Conservation (phyloP, 2,888 invertebrate species). For the Diadegma fenestrale region DNA sequence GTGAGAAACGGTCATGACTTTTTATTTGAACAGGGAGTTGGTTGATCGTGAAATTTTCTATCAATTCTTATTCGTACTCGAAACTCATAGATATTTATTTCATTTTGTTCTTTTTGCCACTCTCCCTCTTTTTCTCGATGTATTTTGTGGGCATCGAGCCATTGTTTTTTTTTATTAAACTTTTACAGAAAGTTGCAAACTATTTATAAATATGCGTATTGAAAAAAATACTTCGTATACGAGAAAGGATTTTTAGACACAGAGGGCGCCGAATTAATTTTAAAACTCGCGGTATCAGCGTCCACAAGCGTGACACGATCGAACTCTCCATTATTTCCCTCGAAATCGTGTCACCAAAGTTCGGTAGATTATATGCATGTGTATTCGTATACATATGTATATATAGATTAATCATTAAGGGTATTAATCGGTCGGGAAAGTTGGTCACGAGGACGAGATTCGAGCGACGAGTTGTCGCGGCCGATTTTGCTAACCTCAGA, state of each 20-base stretch:
- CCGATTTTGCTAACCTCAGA: slow-evolving; percentile 8
- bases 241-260: slow-evolving; percentile 7
- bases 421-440: background rate
- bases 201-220: slow-evolving; percentile 8
- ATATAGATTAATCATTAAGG: slow-evolving; percentile 18
- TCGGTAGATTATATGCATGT: slow-evolving; percentile 49
- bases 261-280: background rate
- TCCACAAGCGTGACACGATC: slow-evolving; percentile 32
- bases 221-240: slow-evolving; percentile 31
- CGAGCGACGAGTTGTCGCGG: background rate
- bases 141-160: slow-evolving; percentile 35
- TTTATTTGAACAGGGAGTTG: slow-evolving; percentile 14
- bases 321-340: slow-evolving; percentile 18
- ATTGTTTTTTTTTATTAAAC: slow-evolving; percentile 26
- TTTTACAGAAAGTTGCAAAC: background rate
- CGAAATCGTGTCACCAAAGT: slow-evolving; percentile 27
- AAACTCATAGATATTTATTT: slow-evolving; percentile 42
- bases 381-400: slow-evolving; percentile 4
- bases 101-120: background rate
- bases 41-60: background rate
- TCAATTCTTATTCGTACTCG: slow-evolving; percentile 29
- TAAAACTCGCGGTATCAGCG: slow-evolving; percentile 23
- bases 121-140: slow-evolving; percentile 41
- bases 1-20: background rate
- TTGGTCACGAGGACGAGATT: background rate